These are phyloP conservation scores for Telmatherina bonti DNA, from an alignment of 2,797 vertebrate genomes.

Conservation along the genomic window DNA sequence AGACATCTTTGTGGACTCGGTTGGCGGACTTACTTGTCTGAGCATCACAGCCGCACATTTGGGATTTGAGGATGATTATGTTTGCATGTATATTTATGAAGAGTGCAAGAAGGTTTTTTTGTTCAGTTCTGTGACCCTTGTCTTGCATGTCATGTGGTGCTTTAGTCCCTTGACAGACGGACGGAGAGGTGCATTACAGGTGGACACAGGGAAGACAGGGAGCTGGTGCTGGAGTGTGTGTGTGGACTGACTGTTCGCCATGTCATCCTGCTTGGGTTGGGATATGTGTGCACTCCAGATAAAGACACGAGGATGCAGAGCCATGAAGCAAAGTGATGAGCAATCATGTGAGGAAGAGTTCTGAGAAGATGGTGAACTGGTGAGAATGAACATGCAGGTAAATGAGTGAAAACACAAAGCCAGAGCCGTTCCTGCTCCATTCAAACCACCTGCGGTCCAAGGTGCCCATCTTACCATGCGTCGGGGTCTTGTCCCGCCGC, in stretches of 20 bases:
- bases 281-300: constrained; percentile 24
- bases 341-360: constrained; percentile 45
- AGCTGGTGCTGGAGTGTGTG: constrained; percentile 54
- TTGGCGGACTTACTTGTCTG: not conserved
- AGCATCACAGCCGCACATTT: not conserved
- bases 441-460: not conserved
- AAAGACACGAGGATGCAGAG: constrained; percentile 55
- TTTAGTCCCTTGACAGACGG: constrained; percentile 31
- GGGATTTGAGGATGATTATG: not conserved
- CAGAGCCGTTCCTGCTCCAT: not conserved
- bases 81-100: constrained; percentile 7
- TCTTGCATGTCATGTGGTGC: constrained; percentile 22
- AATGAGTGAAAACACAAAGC: constrained; percentile 4
- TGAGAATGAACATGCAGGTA: constrained; percentile 33
- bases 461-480: constrained; percentile 83
- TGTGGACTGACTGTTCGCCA: constrained; percentile 35
- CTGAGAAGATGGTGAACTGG: constrained; percentile 17
- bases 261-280: constrained; percentile 55
- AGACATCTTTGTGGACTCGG: not conserved
- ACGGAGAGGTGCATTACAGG: constrained; percentile 23
- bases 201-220: constrained; percentile 57
- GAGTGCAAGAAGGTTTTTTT: not conserved
- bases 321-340: constrained; percentile 57
- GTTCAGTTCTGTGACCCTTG: constrained; percentile 15
- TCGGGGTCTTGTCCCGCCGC: constrained; percentile 91